Evolutionary conservation across 2,888 invertebrate genomes (phyloP).

Genomic region (Acronicta alni): DNA sequence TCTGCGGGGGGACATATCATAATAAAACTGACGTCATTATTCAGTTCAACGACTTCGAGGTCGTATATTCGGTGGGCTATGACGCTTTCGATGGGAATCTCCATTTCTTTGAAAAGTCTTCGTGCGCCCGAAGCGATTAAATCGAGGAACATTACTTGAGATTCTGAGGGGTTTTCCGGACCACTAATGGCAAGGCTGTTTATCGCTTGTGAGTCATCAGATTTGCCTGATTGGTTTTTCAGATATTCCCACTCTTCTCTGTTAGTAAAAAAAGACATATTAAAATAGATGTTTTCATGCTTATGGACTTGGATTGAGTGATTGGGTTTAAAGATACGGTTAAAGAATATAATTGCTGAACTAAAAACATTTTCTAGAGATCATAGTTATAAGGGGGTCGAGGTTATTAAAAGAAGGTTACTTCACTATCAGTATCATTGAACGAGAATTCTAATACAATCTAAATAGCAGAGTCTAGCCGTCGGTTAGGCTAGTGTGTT

Average conservation of each 20-base stretch:
- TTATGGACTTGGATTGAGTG: too few relatives aligned
- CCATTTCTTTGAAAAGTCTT: constrained; percentile 94
- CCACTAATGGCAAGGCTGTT: constrained; percentile 75
- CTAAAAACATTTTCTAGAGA: too few relatives aligned
- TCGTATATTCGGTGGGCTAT: constrained; percentile 95
- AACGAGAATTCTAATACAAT: too few relatives aligned
- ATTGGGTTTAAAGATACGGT: too few relatives aligned
- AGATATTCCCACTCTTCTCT: constrained; percentile 99
- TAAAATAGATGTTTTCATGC: background rate
- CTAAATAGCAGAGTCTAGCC: too few relatives aligned
- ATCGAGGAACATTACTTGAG: constrained; percentile 94
- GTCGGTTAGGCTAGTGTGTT: too few relatives aligned
- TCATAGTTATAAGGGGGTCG: too few relatives aligned
- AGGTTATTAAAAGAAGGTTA: too few relatives aligned
- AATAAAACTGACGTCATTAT: constrained; percentile 96
- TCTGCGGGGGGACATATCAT: constrained; percentile 97
- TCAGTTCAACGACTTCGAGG: constrained; percentile 97
- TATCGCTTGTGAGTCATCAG: constrained; percentile 72
- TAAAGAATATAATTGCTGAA: too few relatives aligned
- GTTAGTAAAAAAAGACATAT: constrained; percentile 64
- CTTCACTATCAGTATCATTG: too few relatives aligned
- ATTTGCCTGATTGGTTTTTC: constrained; percentile 88
- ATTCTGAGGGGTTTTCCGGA: constrained; percentile 91
- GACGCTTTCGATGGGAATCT: constrained; percentile 92
- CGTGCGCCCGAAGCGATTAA: constrained; percentile 93